Percentiles rank a stretch among this genome's conserved stretches.
These are phyloP conservation scores for Pocillopora damicornis DNA, from an alignment of 64 coral and sea anemone species.

Conservation along the genomic window DNA sequence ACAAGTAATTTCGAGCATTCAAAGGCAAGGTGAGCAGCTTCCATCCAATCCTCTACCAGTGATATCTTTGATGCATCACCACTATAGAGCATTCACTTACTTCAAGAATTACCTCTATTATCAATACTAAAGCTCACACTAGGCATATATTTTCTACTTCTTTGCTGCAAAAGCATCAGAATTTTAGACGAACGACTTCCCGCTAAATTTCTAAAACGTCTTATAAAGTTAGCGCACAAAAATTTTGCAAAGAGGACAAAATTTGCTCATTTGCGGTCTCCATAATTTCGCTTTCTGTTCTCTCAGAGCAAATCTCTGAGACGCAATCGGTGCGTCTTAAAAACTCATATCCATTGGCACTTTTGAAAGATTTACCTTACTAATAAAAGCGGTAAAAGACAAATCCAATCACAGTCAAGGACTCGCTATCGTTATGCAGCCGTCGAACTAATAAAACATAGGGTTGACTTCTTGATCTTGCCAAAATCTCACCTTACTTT, in stretches of 20 bases:
- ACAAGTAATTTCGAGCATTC: not conserved
- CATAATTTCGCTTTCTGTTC: not conserved
- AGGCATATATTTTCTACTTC: not conserved
- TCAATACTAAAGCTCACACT: not conserved
- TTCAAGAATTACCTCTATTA: too few species aligned
- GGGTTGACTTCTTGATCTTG: not conserved
- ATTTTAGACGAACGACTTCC: not conserved
- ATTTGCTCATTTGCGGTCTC: not conserved
- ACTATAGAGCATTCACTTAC: too few species aligned
- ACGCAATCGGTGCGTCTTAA: not conserved
- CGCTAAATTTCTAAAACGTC: not conserved
- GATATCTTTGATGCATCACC: too few species aligned
- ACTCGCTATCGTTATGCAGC: not conserved
- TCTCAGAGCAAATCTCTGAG: too few species aligned
- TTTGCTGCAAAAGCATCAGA: not conserved
- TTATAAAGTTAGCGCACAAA: not conserved
- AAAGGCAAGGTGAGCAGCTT: not conserved
- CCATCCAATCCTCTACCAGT: not conserved
- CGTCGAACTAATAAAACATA: not conserved
- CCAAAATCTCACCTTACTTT: not conserved
- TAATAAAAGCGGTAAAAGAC: constrained; percentile 25
- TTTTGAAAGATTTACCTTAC: not conserved
- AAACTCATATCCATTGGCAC: not conserved
- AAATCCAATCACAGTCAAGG: constrained; percentile 6
- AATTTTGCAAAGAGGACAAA: not conserved